Percentiles rank a stretch among this genome's conserved stretches.
Conservation (phyloP, 2,888 invertebrate genomes). For the Seira ritae region DNA sequence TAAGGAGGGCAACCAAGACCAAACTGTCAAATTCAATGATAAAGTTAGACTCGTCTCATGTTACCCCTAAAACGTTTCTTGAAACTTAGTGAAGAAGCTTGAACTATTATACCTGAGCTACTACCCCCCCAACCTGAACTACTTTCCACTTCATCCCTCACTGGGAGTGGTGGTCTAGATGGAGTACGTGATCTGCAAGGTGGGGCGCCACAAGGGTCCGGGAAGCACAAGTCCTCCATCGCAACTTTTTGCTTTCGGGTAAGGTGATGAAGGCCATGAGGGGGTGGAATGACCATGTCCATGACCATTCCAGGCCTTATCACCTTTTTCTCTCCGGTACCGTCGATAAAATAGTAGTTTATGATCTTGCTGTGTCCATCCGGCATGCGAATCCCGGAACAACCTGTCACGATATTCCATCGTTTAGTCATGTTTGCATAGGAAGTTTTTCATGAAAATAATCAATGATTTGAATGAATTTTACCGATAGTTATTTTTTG, state of each 20-base stretch:
- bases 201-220: constrained; percentile 57
- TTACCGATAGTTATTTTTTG: constrained; percentile 32
- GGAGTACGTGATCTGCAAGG: constrained; percentile 57
- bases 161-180: constrained; percentile 40
- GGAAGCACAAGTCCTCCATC: constrained; percentile 71
- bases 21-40: constrained; percentile 5
- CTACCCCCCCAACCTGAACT: constrained; percentile 22
- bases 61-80: not conserved
- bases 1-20: constrained; percentile 31
- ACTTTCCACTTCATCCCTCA: constrained; percentile 12
- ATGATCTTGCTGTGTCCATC: constrained; percentile 46
- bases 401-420: constrained; percentile 62
- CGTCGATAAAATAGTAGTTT: constrained; percentile 65
- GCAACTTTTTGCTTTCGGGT: constrained; percentile 47
- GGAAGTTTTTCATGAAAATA: not conserved
- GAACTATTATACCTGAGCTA: too few relatives aligned
- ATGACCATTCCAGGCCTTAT: constrained; percentile 40
- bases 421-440: too few relatives aligned
- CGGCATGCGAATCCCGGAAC: constrained; percentile 52
- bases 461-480: too few relatives aligned
- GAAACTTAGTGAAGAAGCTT: too few relatives aligned
- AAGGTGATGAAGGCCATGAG: constrained; percentile 51
- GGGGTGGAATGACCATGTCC: constrained; percentile 61
- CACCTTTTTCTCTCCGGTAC: constrained; percentile 64
- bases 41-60: not conserved